phyloP scores from a whole-genome alignment of 2,888 invertebrate species.

The Ectemnius continuus region DNA sequence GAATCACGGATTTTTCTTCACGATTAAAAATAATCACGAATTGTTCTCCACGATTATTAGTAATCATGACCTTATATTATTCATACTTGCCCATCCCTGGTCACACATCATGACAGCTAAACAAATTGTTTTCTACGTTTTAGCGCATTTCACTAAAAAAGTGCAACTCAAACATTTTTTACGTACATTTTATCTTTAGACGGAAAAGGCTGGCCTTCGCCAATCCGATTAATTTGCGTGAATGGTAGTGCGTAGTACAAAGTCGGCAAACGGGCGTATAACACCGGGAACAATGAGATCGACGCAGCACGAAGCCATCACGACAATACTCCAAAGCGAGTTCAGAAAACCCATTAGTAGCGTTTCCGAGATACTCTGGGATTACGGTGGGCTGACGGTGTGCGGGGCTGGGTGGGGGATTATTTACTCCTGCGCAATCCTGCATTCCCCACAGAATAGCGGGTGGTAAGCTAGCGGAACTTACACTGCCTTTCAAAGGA shows the following conservation, averaged over 20 bases:
- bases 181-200: not conserved
- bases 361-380: conserved; percentile 49
- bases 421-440: conserved; percentile 44
- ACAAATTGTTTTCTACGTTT: too few relatives aligned
- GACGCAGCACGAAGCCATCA: conserved; percentile 7
- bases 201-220: not conserved
- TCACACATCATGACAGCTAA: too few relatives aligned
- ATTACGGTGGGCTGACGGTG: conserved; percentile 44
- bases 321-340: conserved; percentile 20
- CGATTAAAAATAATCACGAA: too few relatives aligned
- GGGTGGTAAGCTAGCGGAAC: conserved; percentile 44
- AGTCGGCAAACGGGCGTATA: not conserved
- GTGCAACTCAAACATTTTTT: too few relatives aligned
- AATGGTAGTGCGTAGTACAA: not conserved
- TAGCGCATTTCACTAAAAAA: too few relatives aligned
- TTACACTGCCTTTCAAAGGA: conserved; percentile 57
- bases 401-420: conserved; percentile 39
- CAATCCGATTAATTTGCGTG: not conserved
- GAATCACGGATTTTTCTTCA: too few relatives aligned
- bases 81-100: too few relatives aligned
- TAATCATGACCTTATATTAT: too few relatives aligned
- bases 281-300: too few relatives aligned
- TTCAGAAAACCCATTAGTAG: conserved; percentile 48
- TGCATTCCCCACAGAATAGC: conserved; percentile 9
- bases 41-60: too few relatives aligned